phyloP scores from a whole-genome alignment of 2,797 vertebrate species.

The Pagetopsis macropterus region DNA sequence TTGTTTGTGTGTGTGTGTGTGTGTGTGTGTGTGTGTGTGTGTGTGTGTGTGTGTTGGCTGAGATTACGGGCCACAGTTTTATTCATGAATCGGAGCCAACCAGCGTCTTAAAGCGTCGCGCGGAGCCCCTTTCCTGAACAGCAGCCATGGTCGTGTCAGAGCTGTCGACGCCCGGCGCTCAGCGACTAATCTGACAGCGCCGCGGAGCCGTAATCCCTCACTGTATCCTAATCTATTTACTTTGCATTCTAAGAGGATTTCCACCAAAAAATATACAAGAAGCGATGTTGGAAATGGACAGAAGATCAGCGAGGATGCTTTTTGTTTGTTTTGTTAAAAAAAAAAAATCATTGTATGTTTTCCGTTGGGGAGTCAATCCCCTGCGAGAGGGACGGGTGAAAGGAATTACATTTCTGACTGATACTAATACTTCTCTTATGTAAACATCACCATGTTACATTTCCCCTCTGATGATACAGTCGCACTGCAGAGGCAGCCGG shows the following conservation, averaged over 20 bases:
- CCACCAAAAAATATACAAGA: slow-evolving; percentile 91
- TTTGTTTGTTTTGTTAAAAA: slow-evolving; percentile 80
- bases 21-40: slow-evolving; percentile 25
- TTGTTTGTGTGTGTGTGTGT: slow-evolving; percentile 29
- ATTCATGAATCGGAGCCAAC: slow-evolving; percentile 83
- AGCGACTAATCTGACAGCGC: slow-evolving; percentile 96
- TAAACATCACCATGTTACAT: slow-evolving; percentile 76
- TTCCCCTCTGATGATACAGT: slow-evolving; percentile 76
- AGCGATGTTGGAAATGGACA: slow-evolving; percentile 89
- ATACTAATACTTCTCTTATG: slow-evolving; percentile 82
- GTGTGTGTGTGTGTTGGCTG: slow-evolving; percentile 63
- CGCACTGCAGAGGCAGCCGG: slow-evolving; percentile 68
- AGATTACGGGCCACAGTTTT: slow-evolving; percentile 85
- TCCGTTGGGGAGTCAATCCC: slow-evolving; percentile 76
- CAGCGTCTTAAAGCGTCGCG: slow-evolving; percentile 80
- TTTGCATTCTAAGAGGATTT: slow-evolving; percentile 98
- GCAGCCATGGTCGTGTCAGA: slow-evolving; percentile 92
- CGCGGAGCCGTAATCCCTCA: slow-evolving; percentile 93
- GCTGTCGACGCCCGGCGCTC: slow-evolving; percentile 89
- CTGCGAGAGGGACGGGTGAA: slow-evolving; percentile 73
- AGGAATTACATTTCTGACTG: slow-evolving; percentile 82
- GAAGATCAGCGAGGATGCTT: slow-evolving; percentile 82
- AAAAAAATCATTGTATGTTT: slow-evolving; percentile 77
- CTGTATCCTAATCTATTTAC: slow-evolving; percentile 98
- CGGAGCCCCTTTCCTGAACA: slow-evolving; percentile 85